Base-by-base conservation (phyloP, 1,140 invertebrate genomes). In the Bombus difficillimus region DNA sequence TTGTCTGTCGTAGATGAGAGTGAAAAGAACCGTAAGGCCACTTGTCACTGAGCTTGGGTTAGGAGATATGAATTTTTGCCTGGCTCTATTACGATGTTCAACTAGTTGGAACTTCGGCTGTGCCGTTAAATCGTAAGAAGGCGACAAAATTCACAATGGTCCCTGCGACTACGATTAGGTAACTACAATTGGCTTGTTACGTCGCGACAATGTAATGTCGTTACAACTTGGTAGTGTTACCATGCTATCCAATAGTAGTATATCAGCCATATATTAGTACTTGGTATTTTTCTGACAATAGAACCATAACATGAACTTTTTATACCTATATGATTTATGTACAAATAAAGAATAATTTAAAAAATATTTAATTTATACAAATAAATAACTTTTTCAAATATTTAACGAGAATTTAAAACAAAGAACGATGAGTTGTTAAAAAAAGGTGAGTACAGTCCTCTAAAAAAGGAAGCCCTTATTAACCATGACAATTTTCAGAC, bases 21-120 rank as follows among this genome's bases (percentile, higher is more conserved):
- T 53, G 72, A 83, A 83, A 78, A 89, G 84, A 86, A 89, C 88
- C 87, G 88, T 85, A 89, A 89, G 80, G 53, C 75, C 43, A 47
- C 66, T 75, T 39, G 80, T 77, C 82, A 18, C 41, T n/a, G 85
- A 64, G 57, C 89, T 90, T 92, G 86, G 89, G 88, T 86, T 88
- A 76, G 81, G 90, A 92, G 92, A 93, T 90, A 93, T 91, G 90
- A 94, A 93, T 89, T 93, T 92, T 89, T 59, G 75, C 64, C 78
- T 47, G 47, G n/a, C 53, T 87, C 87, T 87, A 95, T 95, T 95
- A 95, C 84, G 74, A 90, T 90, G 92, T 91, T 93, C 92, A 94
- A 94, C 92, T 92, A 94, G 90, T 92, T 90, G 91, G 90, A 91
- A 92, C 92, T 85, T 83, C 82, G 79, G 86, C 78, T 88, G 89